These are phyloP conservation scores for Myotis vivesi DNA, from an alignment of 2,797 vertebrate genomes.

Conservation along the genomic window DNA sequence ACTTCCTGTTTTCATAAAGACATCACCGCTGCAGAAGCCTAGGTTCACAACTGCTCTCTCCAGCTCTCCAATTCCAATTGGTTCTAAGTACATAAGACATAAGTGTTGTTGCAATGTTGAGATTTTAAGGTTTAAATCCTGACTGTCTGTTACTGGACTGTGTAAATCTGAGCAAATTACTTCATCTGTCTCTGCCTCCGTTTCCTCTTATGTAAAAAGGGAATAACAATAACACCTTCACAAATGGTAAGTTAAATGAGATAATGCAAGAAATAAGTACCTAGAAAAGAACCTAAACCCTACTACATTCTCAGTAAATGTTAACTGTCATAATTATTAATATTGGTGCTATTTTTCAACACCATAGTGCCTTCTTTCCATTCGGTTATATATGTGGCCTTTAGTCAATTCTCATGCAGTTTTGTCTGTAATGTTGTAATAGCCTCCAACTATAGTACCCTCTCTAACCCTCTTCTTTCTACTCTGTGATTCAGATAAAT, in stretches of 20 bases:
- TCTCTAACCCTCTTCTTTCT: neutral
- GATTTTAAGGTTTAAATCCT: neutral
- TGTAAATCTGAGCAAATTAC: neutral
- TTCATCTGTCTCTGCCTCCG: neutral
- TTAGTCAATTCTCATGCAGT: neutral
- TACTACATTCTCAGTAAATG: neutral
- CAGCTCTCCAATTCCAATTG: neutral
- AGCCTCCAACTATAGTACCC: neutral
- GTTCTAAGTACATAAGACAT: neutral
- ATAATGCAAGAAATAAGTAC: neutral
- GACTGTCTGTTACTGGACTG: neutral
- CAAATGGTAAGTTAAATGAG: neutral
- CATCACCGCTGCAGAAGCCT: too few species aligned
- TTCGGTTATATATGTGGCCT: neutral
- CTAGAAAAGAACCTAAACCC: neutral
- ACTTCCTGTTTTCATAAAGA: too few species aligned
- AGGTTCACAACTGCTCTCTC: neutral
- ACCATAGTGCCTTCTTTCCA: neutral
- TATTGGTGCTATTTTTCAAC: neutral
- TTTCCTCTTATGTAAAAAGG: neutral
- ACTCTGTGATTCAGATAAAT: neutral
- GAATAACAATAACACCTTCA: neutral
- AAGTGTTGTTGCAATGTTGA: neutral
- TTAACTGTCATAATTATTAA: neutral
- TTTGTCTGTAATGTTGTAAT: neutral